Evolutionary conservation across 2,113 vertebrate species (phyloP), one percentile per base, ranked within the genome.

Genomic region (Burhinus bistriatus): DNA sequence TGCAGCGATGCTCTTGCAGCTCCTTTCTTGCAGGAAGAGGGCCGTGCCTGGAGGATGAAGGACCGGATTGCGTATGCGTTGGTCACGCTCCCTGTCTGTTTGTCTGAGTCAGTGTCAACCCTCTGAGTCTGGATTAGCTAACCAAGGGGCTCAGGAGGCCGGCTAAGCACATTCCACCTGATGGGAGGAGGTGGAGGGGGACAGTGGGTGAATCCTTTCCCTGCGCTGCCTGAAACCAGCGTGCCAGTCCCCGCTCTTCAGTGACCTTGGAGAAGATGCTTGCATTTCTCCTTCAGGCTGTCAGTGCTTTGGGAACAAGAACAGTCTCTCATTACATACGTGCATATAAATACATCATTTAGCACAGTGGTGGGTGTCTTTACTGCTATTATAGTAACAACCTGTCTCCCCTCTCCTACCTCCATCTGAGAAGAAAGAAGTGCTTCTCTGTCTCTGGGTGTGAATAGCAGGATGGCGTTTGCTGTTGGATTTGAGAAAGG

Each of bases 361-460:
- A 87, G 89, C 94, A 95, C 89, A 80, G 61, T 61, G 72, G 94
- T 93, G 95, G 94, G 93, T 2, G 61, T 87, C 77, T 72, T 61
- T 57, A 38, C 75, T 93, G 93, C 93, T 94, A 32, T 94, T 96
- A 91, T 18, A 88, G 82, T 83, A 94, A 88, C 90, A 96, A 91
- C 87, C 87, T 90, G 84, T 38, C 90, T 87, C 73, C 78, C 54
- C n/a, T n/a, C 42, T 71, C 81, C 83, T 42, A 9, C 49, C 90
- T 88, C 66, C 75, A 47, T 80, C 81, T 89, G 77, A 95, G 85
- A 42, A 54, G 58, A 25, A 75, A 69, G 40, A 86, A 87, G 70
- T 34, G 36, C 54, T 77, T 29, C 83, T 59, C 45, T 76, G 27
- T 82, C 77, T 69, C 91, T 21, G 49, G 40, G 22, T 70, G 27